Conservation (phyloP, 2,888 invertebrate genomes). For the Rutpela maculata region DNA sequence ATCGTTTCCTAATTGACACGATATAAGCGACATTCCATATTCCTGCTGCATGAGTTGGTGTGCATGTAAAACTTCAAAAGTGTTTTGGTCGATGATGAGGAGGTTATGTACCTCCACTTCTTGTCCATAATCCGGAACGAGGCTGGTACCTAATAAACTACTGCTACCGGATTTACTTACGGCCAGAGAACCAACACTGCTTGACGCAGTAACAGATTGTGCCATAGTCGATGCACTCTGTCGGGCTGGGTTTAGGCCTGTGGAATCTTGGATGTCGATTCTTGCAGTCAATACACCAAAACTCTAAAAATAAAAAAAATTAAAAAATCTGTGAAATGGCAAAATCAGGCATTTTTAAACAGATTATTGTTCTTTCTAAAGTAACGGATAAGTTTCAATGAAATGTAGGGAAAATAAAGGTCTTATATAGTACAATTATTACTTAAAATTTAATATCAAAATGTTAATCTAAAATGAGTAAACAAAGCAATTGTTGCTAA, state of each 20-base stretch:
- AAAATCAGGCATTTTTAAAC: too few relatives aligned
- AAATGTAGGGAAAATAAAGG: too few relatives aligned
- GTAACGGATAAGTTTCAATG: too few relatives aligned
- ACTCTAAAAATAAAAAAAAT: constrained; percentile 77
- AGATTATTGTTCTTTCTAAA: too few relatives aligned
- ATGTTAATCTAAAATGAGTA: too few relatives aligned
- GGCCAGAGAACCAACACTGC: constrained; percentile 75
- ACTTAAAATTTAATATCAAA: too few relatives aligned
- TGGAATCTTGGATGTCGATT: constrained; percentile 89
- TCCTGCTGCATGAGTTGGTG: constrained; percentile 95
- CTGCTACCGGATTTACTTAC: constrained; percentile 73
- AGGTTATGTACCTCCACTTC: constrained; percentile 94
- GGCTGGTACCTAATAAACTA: constrained; percentile 65
- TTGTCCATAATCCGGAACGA: constrained; percentile 80
- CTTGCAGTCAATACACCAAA: constrained; percentile 96
- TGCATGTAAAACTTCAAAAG: constrained; percentile 96
- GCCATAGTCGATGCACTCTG: constrained; percentile 89
- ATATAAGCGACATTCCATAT: constrained; percentile 92
- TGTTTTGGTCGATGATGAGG: constrained; percentile 95
- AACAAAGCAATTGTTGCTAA: too few relatives aligned
- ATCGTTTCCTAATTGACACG: constrained; percentile 94
- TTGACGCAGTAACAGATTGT: constrained; percentile 78
- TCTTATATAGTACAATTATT: too few relatives aligned
- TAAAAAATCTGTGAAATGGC: too few relatives aligned
- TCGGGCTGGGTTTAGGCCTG: constrained; percentile 80